Base-by-base conservation (phyloP, 2,888 invertebrate genomes). In the Lithophane socia region DNA sequence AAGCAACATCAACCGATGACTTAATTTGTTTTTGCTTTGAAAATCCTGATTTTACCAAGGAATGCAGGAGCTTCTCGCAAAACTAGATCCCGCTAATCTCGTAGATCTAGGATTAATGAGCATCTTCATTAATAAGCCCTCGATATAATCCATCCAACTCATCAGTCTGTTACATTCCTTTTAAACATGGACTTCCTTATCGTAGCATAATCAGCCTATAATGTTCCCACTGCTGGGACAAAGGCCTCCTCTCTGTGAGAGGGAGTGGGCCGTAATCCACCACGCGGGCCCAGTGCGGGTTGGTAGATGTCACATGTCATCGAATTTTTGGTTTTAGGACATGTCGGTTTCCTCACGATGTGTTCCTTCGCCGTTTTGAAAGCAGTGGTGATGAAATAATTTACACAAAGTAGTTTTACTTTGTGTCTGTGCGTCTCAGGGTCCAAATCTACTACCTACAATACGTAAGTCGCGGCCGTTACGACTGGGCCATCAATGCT, bases 1-100 rank as follows among this genome's bases (percentile, higher is more conserved):
- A 58, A 54, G 47, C 24, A 58, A 60, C 37, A 63, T 58, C 16
- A 65, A 47, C n/a, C 18, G 4, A 56, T 49, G 52, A 8, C 37
- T 47, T 66, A 9, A 60, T 65, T 16, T 13, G 12, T 24, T 71
- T 78, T 52, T 37, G 58, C 64, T 16, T 18, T 44, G 49, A 21
- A 72, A 72, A 79, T 77, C 78, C 60, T 21, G 72, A 72, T 79
- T 61, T 60, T 21, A 37, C 7, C 37, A 47, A 54, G 79, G 60
- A 79, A 64, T 54, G 73, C 16, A 21, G n/a, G 56, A 67, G 66
- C 42, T 63, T 67, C 63, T 64, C 12, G 66, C 4, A 16, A 63
- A 56, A 73, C 73, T 58, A 63, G 67, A 79, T 64, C 44, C 54
- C 16, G 58, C 13, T 73, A 52, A 44, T 58, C 42, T 42, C 9